Evolutionary conservation across 2,888 invertebrate species (phyloP), one percentile per base, ranked within the genome.

Genomic region (Frankliniella intonsa): DNA sequence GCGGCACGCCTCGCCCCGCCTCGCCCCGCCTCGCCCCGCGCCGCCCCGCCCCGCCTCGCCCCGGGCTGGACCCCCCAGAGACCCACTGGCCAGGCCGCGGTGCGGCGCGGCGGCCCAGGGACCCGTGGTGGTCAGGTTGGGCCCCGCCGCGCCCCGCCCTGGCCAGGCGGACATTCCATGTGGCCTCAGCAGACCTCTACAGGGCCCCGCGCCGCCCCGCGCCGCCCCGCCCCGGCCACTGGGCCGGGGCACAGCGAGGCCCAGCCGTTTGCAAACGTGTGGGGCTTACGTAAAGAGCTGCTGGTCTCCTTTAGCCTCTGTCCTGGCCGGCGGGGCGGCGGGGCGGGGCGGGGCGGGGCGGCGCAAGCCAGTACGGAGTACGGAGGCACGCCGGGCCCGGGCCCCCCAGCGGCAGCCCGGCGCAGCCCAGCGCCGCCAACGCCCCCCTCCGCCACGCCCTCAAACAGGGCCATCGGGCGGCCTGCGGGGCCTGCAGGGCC

Each of bases 281-380:
- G 69, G 25, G 69, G 69, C 69, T 76, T 76, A 76, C 69, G 69
- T 76, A 76, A 76, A 76, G 69, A 76, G 69, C 69, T 25, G 25
- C 22, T 10, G 62, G 14, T n/a, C 62, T 62, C 7, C 62, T 17
- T n/a, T 17, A 55, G 62, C n/a, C 62, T 17, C 19, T n/a, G n/a
- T 17, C 62, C 19, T n/a, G n/a, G 62, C 62, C 19, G 62, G 62
- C 62, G 55, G 55, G n/a, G 51, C 51, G 51, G 51, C 51, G 10
- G 51, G 51, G 55, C 55, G 55, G n/a, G n/a, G n/a, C n/a, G n/a
- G n/a, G n/a, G n/a, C n/a, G n/a, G 3, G 38, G 38, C 38, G 38
- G 5, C 2, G 38, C 38, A 38, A 38, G 38, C 38, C 38, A 38
- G 38, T 38, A 38, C 5, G 38, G 38, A 38, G 38, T 38, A 38